These are phyloP conservation scores for Pseudomyrmex concolor DNA, from an alignment of 1,140 invertebrate species.

Conservation along the genomic window DNA sequence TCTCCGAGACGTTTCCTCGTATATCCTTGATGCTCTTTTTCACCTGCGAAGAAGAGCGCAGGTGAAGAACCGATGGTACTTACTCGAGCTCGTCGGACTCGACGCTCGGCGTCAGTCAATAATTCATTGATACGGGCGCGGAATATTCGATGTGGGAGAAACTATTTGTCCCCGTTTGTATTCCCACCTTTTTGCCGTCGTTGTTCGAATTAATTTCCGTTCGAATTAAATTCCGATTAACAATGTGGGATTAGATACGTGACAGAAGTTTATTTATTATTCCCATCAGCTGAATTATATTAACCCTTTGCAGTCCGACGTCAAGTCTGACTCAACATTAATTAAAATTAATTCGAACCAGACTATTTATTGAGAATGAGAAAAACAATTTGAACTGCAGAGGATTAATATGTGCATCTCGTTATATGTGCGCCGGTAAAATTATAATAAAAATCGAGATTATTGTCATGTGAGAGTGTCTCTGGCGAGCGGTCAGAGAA, in stretches of 20 bases:
- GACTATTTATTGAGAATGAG: too few species aligned
- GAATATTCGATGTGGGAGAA: constrained; percentile 28
- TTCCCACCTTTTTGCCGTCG: constrained; percentile 2
- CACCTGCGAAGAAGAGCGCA: constrained; percentile 86
- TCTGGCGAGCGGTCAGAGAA: too few species aligned
- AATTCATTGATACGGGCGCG: constrained; percentile 37
- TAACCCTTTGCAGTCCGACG: not conserved
- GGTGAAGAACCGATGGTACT: constrained; percentile 3
- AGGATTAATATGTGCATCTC: too few species aligned
- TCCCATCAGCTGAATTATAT: not conserved
- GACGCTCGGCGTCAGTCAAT: constrained; percentile 8
- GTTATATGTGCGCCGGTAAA: too few species aligned
- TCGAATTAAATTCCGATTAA: not conserved
- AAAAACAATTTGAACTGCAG: too few species aligned
- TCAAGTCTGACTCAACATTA: too few species aligned
- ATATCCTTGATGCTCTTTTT: constrained; percentile 91
- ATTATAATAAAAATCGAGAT: too few species aligned
- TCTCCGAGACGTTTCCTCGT: constrained; percentile 90
- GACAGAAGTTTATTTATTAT: not conserved
- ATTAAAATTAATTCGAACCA: too few species aligned
- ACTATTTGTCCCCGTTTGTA: constrained; percentile 26
- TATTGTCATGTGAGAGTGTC: too few species aligned
- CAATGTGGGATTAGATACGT: not conserved
- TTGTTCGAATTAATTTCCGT: constrained; percentile 2
- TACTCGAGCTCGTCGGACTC: not conserved